Evolutionary conservation across 2,797 vertebrate genomes (phyloP).

Genomic region (Bovichtus diacanthus): DNA sequence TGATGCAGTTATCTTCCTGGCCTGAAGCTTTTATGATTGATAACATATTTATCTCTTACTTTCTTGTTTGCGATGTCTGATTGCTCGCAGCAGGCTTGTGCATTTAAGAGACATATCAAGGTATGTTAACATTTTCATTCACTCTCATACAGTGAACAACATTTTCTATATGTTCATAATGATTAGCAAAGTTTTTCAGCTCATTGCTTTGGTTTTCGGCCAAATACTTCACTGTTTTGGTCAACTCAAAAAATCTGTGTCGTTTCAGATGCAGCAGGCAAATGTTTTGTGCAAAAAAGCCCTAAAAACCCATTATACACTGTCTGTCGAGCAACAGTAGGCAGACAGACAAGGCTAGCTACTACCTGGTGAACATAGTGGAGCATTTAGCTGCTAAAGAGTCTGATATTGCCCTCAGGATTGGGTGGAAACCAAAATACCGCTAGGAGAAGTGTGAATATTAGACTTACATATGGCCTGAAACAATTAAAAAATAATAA

Average conservation of each 20-base stretch:
- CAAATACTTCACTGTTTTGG: neutral
- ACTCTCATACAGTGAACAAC: neutral
- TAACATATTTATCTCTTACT: conserved; percentile 32
- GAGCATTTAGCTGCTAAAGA: neutral
- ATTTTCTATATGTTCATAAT: neutral
- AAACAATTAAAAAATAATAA: neutral
- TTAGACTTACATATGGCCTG: neutral
- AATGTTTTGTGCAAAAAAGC: neutral
- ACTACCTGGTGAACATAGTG: neutral
- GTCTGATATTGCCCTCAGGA: neutral
- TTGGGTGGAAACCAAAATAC: neutral
- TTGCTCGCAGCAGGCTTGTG: neutral
- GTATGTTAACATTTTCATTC: neutral
- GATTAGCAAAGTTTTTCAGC: neutral
- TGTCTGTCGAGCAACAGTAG: rapidly evolving
- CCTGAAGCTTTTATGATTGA: conserved; percentile 40
- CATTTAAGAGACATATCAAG: neutral
- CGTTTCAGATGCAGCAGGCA: neutral
- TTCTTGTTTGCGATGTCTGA: conserved; percentile 16
- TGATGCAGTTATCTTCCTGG: conserved; percentile 38
- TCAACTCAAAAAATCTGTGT: neutral
- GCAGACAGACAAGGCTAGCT: neutral
- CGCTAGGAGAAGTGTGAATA: neutral
- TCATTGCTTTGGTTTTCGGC: neutral
- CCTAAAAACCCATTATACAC: neutral